Conservation (phyloP, 2,113 vertebrate genomes). For the Mustela nigripes region DNA sequence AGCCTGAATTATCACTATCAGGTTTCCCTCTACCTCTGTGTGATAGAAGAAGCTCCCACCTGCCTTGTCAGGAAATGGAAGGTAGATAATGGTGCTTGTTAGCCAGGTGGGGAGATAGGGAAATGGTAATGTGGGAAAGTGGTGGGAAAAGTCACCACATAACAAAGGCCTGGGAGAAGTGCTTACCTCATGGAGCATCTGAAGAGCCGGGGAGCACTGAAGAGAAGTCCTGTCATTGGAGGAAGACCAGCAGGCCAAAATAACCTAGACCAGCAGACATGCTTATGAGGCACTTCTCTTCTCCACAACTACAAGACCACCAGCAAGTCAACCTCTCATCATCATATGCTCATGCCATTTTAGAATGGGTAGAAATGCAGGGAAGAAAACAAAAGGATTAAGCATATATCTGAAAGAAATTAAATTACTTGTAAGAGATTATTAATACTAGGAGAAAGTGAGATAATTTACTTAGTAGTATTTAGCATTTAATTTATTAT, state of each 20-base stretch:
- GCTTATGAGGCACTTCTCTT: background rate
- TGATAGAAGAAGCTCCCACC: background rate
- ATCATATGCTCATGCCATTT: background rate
- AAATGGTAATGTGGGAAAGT: background rate
- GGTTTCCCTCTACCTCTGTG: fast-evolving
- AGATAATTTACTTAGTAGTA: background rate
- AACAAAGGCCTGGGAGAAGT: background rate
- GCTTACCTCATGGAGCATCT: background rate
- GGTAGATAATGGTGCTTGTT: background rate
- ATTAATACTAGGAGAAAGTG: background rate
- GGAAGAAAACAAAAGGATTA: background rate
- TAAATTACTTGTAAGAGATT: background rate
- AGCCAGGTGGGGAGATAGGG: fast-evolving
- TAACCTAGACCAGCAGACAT: background rate
- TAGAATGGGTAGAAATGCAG: background rate
- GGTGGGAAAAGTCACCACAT: background rate
- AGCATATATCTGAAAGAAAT: background rate
- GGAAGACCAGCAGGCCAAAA: background rate
- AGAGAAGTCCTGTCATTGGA: background rate
- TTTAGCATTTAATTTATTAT: background rate
- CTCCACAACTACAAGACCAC: background rate
- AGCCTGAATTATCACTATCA: background rate
- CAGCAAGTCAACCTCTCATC: background rate
- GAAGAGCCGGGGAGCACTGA: background rate
- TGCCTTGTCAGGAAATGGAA: background rate